Conservation (phyloP, 2,797 vertebrate genomes). For the Falco novaeseelandiae region DNA sequence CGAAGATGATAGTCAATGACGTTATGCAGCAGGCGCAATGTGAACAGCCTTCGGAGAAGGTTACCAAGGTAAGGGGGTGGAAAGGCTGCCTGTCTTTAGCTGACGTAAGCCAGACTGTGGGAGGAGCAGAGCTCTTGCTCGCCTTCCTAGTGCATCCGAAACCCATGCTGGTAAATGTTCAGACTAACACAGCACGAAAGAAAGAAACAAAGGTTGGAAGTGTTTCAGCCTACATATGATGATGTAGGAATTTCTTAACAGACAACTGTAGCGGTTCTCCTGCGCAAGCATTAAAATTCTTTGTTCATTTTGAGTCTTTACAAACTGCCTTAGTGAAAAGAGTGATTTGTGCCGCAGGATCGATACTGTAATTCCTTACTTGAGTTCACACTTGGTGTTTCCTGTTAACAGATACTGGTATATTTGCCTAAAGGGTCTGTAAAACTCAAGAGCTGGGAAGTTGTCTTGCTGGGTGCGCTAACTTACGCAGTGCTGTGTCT, state of each 20-base stretch:
- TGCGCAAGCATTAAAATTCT: not conserved
- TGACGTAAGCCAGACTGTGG: not conserved
- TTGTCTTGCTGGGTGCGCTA: not conserved
- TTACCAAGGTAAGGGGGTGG: conserved; percentile 84
- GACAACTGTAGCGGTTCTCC: not conserved
- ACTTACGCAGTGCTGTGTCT: not conserved
- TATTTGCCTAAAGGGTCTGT: not conserved
- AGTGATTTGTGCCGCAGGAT: not conserved
- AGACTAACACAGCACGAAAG: not conserved
- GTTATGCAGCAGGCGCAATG: conserved; percentile 93
- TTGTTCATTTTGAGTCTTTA: not conserved
- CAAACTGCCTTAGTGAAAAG: not conserved
- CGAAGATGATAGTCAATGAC: conserved; percentile 98
- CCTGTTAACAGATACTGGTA: not conserved
- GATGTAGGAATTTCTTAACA: not conserved
- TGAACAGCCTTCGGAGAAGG: conserved; percentile 82
- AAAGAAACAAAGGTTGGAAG: not conserved
- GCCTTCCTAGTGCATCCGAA: not conserved
- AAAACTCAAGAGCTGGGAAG: not conserved
- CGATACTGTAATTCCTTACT: not conserved
- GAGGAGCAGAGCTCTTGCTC: conserved; percentile 17
- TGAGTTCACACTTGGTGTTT: not conserved
- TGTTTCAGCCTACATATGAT: not conserved
- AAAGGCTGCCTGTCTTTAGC: not conserved
- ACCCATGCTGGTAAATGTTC: not conserved